Evolutionary conservation across 2,797 vertebrate species (phyloP).

Genomic region (Spinus pinus): DNA sequence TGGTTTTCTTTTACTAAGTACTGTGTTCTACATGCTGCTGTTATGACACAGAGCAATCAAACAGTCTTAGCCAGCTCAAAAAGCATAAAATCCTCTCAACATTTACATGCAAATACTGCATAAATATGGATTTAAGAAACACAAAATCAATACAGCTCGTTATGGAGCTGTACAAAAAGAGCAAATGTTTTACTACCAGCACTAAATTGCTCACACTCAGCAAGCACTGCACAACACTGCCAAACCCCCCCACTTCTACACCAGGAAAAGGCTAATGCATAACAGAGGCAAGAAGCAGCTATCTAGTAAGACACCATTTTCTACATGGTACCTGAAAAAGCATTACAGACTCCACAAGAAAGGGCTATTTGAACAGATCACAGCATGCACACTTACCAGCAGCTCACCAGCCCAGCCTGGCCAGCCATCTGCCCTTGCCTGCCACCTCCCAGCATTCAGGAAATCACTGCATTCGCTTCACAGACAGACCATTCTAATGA

Average conservation of each 20-base stretch:
- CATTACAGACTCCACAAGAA: background rate
- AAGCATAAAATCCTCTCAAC: background rate
- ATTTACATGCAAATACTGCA: background rate
- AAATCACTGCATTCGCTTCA: background rate
- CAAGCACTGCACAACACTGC: background rate
- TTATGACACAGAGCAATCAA: background rate
- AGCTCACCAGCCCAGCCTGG: slow-evolving; percentile 72
- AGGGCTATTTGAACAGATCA: background rate
- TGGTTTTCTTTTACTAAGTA: background rate
- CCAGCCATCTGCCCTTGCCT: slow-evolving; percentile 71
- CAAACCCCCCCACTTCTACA: background rate
- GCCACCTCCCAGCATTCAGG: background rate
- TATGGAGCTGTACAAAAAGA: background rate
- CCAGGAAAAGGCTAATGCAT: background rate
- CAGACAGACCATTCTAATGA: background rate
- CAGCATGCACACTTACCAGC: slow-evolving; percentile 32
- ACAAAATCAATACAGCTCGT: background rate
- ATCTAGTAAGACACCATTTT: slow-evolving; percentile 36
- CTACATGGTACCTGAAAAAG: background rate
- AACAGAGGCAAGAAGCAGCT: background rate
- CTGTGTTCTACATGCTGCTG: background rate
- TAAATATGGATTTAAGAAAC: background rate
- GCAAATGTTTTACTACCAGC: background rate
- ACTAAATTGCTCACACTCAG: background rate
- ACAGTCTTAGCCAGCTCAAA: background rate